These are phyloP conservation scores for Cynopterus brachyotis DNA, from an alignment of 2,113 vertebrate species.

Conservation along the genomic window DNA sequence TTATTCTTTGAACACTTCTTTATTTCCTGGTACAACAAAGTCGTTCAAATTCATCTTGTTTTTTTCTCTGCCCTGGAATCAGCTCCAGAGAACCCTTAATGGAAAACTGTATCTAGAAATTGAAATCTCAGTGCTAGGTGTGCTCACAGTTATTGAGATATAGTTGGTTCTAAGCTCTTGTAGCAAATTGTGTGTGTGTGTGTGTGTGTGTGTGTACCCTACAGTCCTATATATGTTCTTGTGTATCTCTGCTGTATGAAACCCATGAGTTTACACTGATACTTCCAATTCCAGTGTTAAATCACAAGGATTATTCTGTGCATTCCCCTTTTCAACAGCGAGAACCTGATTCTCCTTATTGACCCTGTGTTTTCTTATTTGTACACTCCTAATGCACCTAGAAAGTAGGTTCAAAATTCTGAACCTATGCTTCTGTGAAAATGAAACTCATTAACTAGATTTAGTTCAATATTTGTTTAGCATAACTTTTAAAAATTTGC, in stretches of 20 bases:
- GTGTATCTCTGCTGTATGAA: not conserved
- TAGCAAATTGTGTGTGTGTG: not conserved
- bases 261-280: not conserved
- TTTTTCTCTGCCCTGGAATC: not conserved
- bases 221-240: not conserved
- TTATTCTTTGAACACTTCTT: not conserved
- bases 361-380: not conserved
- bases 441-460: not conserved
- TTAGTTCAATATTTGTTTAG: not conserved
- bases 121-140: not conserved
- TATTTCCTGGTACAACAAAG: not conserved
- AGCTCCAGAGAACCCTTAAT: not conserved
- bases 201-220: not conserved
- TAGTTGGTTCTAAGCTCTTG: not conserved
- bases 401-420: not conserved
- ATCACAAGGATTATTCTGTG: not conserved
- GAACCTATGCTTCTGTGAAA: not conserved
- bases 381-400: not conserved
- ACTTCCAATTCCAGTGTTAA: not conserved
- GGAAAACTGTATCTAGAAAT: not conserved
- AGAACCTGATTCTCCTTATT: not conserved
- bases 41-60: not conserved
- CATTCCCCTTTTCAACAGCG: not conserved
- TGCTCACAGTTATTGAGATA: not conserved
- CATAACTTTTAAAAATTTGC: not conserved